Evolutionary conservation across 2,888 invertebrate genomes (phyloP).

Genomic region (Trachelus tabidus): DNA sequence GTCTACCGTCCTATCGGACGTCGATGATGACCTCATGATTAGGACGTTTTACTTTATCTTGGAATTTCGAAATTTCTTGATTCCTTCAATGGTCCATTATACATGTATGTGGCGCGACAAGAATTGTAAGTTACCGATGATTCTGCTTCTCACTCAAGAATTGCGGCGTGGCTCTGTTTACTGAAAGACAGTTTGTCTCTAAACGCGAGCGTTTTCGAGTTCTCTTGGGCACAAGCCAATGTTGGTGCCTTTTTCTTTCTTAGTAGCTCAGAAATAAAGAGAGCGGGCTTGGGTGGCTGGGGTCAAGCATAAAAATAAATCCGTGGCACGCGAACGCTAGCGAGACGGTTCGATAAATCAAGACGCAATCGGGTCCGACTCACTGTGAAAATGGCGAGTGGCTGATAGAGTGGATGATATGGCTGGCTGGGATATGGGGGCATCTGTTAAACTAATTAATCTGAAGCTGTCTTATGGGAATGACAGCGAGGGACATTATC

Average conservation of each 20-base stretch:
- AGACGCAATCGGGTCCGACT: background rate
- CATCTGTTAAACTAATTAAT: conserved; percentile 44
- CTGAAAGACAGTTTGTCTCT: background rate
- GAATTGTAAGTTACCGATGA: background rate
- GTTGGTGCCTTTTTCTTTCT: background rate
- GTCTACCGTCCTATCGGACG: background rate
- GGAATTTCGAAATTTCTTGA: background rate
- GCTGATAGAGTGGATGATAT: background rate
- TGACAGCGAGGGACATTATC: conserved; percentile 42
- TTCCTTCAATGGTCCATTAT: background rate
- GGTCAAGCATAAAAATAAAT: background rate
- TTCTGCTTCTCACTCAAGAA: background rate
- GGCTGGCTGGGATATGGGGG: conserved; percentile 24
- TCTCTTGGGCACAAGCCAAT: background rate
- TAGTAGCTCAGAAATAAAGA: background rate
- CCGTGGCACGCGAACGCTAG: background rate
- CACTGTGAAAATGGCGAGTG: background rate
- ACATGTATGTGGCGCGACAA: background rate
- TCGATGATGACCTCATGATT: background rate
- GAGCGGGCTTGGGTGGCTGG: background rate
- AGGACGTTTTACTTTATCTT: background rate
- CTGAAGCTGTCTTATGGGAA: conserved; percentile 42
- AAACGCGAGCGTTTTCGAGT: background rate
- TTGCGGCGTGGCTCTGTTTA: background rate
- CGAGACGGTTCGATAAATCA: conserved; percentile 1